A percentile compares a stretch with the other conserved stretches of the same genome.
phyloP scores from a whole-genome alignment of 1,140 invertebrate species.

The Drosophila auraria region DNA sequence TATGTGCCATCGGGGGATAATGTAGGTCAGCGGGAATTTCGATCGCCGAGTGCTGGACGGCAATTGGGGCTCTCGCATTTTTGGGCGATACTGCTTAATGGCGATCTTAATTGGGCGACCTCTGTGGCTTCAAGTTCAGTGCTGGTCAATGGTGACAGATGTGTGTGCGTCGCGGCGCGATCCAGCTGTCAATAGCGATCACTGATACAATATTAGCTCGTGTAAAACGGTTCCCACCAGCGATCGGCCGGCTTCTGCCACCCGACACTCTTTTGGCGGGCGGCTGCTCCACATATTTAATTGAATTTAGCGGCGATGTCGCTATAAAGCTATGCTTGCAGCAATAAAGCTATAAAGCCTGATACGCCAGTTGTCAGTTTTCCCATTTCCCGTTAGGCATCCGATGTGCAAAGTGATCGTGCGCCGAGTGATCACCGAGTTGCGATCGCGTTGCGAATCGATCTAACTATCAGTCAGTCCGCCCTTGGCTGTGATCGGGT shows the following conservation, averaged over 20 bases:
- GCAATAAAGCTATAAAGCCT: slow-evolving; percentile 71
- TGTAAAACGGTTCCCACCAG: slow-evolving; percentile 56
- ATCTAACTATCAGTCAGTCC: slow-evolving; percentile 36
- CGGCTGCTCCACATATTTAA: slow-evolving; percentile 44
- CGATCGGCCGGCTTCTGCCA: slow-evolving; percentile 19
- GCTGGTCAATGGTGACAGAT: slow-evolving; percentile 46
- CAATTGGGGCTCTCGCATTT: slow-evolving; percentile 9
- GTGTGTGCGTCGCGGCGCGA: slow-evolving; percentile 11
- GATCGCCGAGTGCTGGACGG: slow-evolving; percentile 12
- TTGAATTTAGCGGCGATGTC: slow-evolving; percentile 38
- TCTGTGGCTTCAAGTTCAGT: slow-evolving; percentile 67
- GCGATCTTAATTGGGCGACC: slow-evolving; percentile 71
- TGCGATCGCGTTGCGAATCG: slow-evolving; percentile 27
- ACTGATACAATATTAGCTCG: slow-evolving; percentile 55
- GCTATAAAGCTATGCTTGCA: slow-evolving; percentile 8
- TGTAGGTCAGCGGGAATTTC: slow-evolving; percentile 41
- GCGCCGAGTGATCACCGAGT: slow-evolving; percentile 24
- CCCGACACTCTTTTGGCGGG: slow-evolving; percentile 46
- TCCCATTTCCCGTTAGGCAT: slow-evolving; percentile 53
- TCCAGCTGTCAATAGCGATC: slow-evolving; percentile 65
- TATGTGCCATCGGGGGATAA: slow-evolving; percentile 9
- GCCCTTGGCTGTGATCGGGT: slow-evolving; percentile 28
- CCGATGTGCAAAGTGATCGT: slow-evolving; percentile 26
- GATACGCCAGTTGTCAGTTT: slow-evolving; percentile 42
- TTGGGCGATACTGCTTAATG: slow-evolving; percentile 32